Base-by-base conservation (phyloP, 2,888 invertebrate genomes). In the Caenorhabditis imperialis region DNA sequence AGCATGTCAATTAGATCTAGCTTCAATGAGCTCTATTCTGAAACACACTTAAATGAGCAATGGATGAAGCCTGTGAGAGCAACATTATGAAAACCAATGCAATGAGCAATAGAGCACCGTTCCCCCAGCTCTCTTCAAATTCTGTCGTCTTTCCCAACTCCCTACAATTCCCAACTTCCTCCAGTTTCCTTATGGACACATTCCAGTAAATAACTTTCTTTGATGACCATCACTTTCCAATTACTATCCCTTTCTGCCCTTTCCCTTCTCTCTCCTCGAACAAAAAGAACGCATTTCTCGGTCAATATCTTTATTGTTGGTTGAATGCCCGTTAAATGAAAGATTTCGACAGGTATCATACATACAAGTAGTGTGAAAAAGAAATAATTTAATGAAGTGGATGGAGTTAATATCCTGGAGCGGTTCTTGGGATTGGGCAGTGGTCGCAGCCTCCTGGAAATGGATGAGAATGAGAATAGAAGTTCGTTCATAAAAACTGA, bases 351-450 rank as follows among this genome's bases (percentile, higher is more conserved):
- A 67, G 58, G 58, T 58, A 67, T 58, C 40, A 67, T 58, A 58
- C 57, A 58, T 58, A 58, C 57, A 67, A 58, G 63, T 65, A 55
- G 27, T 38, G 63, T 48, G 38, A 60, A 57, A 8, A 22, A 42
- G 14, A 33, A 69, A 58, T 57, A 69, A 69, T 60, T 54, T 60
- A 54, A 45, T 51, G 35, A 51, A 48, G 55, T 37, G 12, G 33
- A 23, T 30, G 30, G 42, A 58, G 16, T 67, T 76, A 78, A 57
- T 78, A 78, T 57, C 78, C 78, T 58, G 78, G 78, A 20, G 78
- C 78, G 30, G 78, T 78, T 70, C 78, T 72, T 54, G 80, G 80
- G 54, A 72, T 61, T 53, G 80, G 80, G 67, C 80, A 80, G 72
- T 80, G 81, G 58, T 81, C 81, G 81, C 81, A 81, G 25, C 72